Evolutionary conservation across 2,797 vertebrate species (phyloP).

Genomic region (Manis javanica): DNA sequence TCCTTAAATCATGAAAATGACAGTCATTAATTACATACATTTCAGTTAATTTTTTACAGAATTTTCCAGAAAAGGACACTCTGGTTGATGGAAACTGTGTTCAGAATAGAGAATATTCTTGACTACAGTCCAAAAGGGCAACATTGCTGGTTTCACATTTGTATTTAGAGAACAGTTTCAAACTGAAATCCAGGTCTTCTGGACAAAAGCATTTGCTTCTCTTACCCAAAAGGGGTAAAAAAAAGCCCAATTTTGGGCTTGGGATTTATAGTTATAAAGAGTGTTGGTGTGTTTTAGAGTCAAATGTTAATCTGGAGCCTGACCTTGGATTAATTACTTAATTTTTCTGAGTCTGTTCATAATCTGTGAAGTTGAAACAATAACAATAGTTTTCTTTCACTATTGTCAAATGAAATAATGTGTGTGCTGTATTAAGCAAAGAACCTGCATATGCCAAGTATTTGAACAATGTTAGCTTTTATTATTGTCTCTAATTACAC

Average conservation of each 20-base stretch:
- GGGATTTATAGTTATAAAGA: not conserved
- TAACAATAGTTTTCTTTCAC: not conserved
- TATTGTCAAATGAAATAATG: not conserved
- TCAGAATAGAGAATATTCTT: slow-evolving; percentile 22
- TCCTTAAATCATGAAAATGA: not conserved
- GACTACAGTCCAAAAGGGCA: not conserved
- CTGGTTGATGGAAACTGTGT: not conserved
- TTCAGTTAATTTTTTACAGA: not conserved
- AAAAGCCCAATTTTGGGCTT: not conserved
- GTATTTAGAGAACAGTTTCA: not conserved
- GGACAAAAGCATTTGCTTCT: not conserved
- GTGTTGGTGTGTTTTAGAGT: not conserved
- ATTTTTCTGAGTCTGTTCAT: slow-evolving; percentile 24
- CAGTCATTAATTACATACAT: not conserved
- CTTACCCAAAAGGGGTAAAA: not conserved
- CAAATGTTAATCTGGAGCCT: not conserved
- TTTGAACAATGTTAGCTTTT: not conserved
- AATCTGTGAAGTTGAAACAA: not conserved
- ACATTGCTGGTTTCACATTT: not conserved
- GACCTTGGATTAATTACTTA: not conserved
- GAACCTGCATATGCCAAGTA: not conserved
- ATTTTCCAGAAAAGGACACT: not conserved
- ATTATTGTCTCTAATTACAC: not conserved
- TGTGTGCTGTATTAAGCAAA: not conserved
- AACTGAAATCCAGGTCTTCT: not conserved